phyloP scores from a whole-genome alignment of 2,113 vertebrate species.

The Empidonax traillii region DNA sequence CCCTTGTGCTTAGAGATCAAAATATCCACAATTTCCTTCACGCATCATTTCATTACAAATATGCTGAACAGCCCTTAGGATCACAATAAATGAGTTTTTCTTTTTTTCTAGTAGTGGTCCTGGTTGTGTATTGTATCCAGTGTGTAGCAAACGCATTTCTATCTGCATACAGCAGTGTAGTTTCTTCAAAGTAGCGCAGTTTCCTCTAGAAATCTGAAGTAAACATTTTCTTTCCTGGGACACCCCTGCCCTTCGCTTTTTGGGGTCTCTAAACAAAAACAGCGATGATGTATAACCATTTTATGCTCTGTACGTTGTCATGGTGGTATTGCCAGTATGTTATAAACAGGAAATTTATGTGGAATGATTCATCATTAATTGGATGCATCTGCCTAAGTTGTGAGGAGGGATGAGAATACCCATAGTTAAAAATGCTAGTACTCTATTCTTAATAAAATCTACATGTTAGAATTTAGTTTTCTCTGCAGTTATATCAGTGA shows the following conservation, averaged over 20 bases:
- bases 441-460: neutral
- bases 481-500: neutral
- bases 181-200: neutral
- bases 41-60: neutral
- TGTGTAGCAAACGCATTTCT: neutral
- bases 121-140: neutral
- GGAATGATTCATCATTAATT: constrained; percentile 55
- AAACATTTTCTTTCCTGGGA: neutral
- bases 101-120: neutral
- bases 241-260: neutral
- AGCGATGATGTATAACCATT: neutral
- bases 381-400: constrained; percentile 32
- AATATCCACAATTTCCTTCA: neutral
- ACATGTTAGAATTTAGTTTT: neutral
- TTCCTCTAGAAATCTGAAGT: neutral
- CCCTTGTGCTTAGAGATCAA: neutral
- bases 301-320: neutral
- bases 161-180: neutral
- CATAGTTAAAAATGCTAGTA: neutral
- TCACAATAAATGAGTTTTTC: neutral
- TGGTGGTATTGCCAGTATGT: neutral
- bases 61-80: neutral
- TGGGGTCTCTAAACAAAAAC: neutral
- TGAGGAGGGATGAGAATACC: constrained; percentile 53
- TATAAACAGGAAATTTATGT: constrained; percentile 50